Conservation (phyloP, 2,888 invertebrate genomes). For the Crepidodera aurea region DNA sequence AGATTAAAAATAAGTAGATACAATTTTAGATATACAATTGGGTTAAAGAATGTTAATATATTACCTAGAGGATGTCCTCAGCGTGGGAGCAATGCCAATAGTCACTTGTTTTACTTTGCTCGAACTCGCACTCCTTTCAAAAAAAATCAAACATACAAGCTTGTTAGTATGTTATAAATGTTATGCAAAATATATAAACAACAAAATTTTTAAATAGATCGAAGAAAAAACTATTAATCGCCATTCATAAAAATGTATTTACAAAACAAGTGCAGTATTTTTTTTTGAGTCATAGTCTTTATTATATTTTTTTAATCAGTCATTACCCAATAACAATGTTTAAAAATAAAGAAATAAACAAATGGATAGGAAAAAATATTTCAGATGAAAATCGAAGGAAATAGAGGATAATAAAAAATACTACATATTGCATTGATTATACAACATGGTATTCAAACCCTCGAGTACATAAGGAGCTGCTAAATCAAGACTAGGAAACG, state of each 20-base stretch:
- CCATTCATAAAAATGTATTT: neutral
- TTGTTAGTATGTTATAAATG: slow-evolving; percentile 47
- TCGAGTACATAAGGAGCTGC: too few relatives aligned
- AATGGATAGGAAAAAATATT: too few relatives aligned
- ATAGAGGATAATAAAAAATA: too few relatives aligned
- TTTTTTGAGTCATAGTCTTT: too few relatives aligned
- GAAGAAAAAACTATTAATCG: neutral
- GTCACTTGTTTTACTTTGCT: slow-evolving; percentile 59
- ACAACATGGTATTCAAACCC: too few relatives aligned
- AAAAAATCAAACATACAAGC: slow-evolving; percentile 55
- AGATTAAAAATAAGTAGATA: neutral
- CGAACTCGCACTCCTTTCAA: slow-evolving; percentile 59
- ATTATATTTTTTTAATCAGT: too few relatives aligned
- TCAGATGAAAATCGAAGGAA: too few relatives aligned
- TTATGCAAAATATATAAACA: slow-evolving; percentile 12
- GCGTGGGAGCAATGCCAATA: slow-evolving; percentile 60
- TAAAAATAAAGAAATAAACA: too few relatives aligned
- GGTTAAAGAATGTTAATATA: slow-evolving; percentile 43
- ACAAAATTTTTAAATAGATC: neutral
- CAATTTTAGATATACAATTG: neutral
- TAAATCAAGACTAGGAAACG: too few relatives aligned
- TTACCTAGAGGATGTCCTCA: slow-evolving; percentile 61
- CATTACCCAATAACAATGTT: too few relatives aligned
- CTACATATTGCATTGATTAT: too few relatives aligned
- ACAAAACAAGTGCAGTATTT: too few relatives aligned